These are phyloP conservation scores for Atlantisia rogersi DNA, from an alignment of 2,113 vertebrate genomes.

Conservation along the genomic window DNA sequence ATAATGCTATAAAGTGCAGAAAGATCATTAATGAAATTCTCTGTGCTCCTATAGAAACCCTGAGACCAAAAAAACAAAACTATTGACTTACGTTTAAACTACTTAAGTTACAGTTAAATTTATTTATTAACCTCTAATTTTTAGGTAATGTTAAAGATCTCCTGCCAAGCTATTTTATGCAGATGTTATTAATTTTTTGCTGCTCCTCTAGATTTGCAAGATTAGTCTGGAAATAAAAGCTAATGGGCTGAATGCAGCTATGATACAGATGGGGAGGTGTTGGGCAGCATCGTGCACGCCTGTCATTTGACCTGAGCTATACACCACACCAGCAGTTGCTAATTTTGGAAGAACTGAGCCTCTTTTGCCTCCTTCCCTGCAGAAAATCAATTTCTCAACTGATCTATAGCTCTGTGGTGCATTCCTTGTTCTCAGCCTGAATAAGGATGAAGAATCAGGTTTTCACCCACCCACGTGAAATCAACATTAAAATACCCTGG, in stretches of 20 bases:
- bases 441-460: not conserved
- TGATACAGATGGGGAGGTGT: not conserved
- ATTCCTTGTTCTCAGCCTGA: conserved; percentile 1
- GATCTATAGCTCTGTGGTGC: not conserved
- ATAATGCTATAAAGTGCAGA: not conserved
- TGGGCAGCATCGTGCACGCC: not conserved
- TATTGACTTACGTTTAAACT: conserved; percentile 23
- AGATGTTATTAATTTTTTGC: not conserved
- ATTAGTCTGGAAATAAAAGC: not conserved
- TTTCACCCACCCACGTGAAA: not conserved
- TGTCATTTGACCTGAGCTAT: not conserved
- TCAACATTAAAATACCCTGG: not conserved
- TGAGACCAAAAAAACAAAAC: not conserved
- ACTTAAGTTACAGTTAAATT: conserved; percentile 2
- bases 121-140: conserved; percentile 33
- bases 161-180: conserved; percentile 19
- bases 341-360: conserved; percentile 38
- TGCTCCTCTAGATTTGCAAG: not conserved
- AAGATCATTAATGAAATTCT: not conserved
- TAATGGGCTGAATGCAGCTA: not conserved
- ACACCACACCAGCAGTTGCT: not conserved
- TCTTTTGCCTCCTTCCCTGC: not conserved
- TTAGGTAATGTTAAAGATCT: not conserved
- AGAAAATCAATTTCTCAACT: not conserved
- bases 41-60: not conserved